These are phyloP conservation scores for Julus scanicus DNA, from an alignment of 2,888 invertebrate species.

Conservation along the genomic window DNA sequence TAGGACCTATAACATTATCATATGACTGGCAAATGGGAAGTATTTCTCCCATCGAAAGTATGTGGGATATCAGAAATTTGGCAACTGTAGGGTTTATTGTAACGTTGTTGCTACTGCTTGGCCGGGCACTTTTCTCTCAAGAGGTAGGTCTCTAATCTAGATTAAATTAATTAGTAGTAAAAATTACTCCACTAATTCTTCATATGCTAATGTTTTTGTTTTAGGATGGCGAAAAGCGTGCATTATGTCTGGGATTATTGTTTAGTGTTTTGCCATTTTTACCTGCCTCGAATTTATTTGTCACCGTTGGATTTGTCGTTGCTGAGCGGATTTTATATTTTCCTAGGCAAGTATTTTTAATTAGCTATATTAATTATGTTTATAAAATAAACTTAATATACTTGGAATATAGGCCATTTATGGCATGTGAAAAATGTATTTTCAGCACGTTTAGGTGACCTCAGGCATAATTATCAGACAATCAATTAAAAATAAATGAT, in stretches of 20 bases:
- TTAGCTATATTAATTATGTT: background rate
- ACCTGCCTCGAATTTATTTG: conserved; percentile 55
- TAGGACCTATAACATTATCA: conserved; percentile 80
- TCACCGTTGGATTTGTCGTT: conserved; percentile 56
- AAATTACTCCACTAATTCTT: background rate
- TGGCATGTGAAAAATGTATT: too few species aligned
- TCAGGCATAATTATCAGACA: too few species aligned
- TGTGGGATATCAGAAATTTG: conserved; percentile 77
- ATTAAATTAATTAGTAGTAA: background rate
- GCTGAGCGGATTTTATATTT: conserved; percentile 56
- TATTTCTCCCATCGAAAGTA: conserved; percentile 79
- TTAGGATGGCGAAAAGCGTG: conserved; percentile 53
- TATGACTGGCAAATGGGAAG: conserved; percentile 94
- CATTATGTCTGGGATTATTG: conserved; percentile 60
- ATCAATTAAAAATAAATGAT: too few species aligned
- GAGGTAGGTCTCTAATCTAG: conserved; percentile 18
- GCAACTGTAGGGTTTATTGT: conserved; percentile 54
- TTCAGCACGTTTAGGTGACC: too few species aligned
- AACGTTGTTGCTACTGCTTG: conserved; percentile 49
- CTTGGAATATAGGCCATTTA: background rate
- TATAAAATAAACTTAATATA: background rate
- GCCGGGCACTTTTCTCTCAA: conserved; percentile 51
- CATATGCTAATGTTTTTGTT: background rate
- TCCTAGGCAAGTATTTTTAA: conserved; percentile 53
- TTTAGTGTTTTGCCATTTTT: conserved; percentile 63